These are phyloP conservation scores for Aphodius sticticus DNA, from an alignment of 2,888 invertebrate species.

Conservation along the genomic window DNA sequence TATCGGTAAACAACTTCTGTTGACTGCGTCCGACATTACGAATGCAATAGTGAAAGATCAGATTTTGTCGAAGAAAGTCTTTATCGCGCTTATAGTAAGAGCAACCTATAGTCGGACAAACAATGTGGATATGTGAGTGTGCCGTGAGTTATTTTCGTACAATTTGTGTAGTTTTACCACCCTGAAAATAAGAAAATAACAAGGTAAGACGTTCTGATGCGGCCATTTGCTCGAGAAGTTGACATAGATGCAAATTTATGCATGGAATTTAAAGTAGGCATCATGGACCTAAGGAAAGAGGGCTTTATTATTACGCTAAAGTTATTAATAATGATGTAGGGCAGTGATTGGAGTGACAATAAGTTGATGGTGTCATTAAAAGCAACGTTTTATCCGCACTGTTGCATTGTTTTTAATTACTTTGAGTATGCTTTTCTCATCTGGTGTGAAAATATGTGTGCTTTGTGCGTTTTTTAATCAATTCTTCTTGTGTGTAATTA, in stretches of 20 bases:
- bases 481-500: not conserved
- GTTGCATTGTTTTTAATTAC: not conserved
- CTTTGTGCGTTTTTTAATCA: not conserved
- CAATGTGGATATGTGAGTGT: not conserved
- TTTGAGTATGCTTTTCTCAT: not conserved
- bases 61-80: not conserved
- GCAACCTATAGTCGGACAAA: not conserved
- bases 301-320: too few species aligned
- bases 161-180: not conserved
- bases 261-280: too few species aligned
- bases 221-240: not conserved
- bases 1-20: not conserved
- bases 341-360: not conserved
- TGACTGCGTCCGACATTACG: not conserved
- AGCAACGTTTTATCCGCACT: not conserved
- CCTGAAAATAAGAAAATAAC: not conserved
- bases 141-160: not conserved
- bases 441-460: not conserved
- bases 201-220: not conserved
- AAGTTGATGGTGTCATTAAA: not conserved
- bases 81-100: not conserved
- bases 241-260: too few species aligned
- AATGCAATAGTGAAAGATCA: not conserved
- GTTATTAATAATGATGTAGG: not conserved
- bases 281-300: too few species aligned